Evolutionary conservation across 1,140 invertebrate species (phyloP).

Genomic region (Xylocopa sonorina): DNA sequence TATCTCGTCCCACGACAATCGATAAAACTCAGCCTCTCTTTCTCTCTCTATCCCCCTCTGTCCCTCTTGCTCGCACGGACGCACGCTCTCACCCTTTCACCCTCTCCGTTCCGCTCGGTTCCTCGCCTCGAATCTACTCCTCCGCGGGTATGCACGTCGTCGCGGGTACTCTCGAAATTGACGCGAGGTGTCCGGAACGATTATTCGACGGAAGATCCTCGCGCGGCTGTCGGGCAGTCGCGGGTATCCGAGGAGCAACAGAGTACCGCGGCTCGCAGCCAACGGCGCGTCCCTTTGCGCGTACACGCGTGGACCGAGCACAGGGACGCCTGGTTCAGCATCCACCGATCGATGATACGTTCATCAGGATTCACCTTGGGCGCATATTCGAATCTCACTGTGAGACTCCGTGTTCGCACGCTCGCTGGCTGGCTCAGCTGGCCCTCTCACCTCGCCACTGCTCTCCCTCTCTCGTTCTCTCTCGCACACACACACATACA

Average conservation of each 20-base stretch:
- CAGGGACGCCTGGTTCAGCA: constrained; percentile 41
- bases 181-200: neutral
- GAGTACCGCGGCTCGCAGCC: neutral
- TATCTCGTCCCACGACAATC: constrained; percentile 47
- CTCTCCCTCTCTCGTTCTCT: too few species aligned
- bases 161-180: neutral
- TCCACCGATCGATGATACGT: constrained; percentile 59
- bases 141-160: neutral
- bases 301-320: constrained; percentile 41
- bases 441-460: neutral
- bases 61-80: too few species aligned
- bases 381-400: constrained; percentile 43
- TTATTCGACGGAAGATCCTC: neutral
- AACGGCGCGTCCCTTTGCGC: constrained; percentile 29
- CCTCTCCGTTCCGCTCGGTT: too few species aligned
- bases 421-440: neutral
- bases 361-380: constrained; percentile 51
- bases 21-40: constrained; percentile 22
- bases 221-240: neutral
- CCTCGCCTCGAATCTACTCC: neutral
- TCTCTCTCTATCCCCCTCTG: neutral
- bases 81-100: neutral
- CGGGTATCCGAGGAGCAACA: constrained; percentile 1
- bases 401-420: neutral
- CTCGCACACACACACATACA: too few species aligned